Conservation (phyloP, 2,888 invertebrate species). For the Apamea anceps region DNA sequence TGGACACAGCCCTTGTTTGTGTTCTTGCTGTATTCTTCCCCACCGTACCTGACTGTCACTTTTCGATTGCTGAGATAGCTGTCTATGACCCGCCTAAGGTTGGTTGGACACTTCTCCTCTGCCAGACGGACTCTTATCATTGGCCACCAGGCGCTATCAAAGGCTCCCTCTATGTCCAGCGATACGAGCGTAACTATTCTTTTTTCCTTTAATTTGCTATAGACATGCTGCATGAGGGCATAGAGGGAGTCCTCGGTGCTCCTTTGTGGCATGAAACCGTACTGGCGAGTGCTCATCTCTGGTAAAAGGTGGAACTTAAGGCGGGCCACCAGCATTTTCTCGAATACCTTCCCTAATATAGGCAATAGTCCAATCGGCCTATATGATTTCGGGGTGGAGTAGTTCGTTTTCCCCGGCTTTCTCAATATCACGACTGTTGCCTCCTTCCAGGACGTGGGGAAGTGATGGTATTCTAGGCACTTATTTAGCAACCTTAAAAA, state of each 20-base stretch:
- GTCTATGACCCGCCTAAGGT: not conserved
- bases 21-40: not conserved
- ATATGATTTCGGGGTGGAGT: not conserved
- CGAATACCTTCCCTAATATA: not conserved
- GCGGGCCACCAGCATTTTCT: not conserved
- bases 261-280: no score
- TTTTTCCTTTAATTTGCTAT: not conserved
- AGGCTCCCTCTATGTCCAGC: conserved; percentile 23
- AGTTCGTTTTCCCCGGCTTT: not conserved
- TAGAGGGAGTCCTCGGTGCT: no score
- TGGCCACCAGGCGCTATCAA: conserved; percentile 11
- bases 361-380: no score
- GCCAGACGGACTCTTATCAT: not conserved
- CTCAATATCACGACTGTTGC: not conserved
- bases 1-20: conserved; percentile 1
- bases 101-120: conserved; percentile 1
- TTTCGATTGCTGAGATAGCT: conserved; percentile 26
- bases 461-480: not conserved
- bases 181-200: not conserved
- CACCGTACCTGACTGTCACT: conserved; percentile 15
- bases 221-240: no score
- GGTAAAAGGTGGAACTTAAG: not conserved
- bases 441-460: not conserved
- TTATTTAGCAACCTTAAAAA: no score
- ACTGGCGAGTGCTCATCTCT: not conserved